These are phyloP conservation scores for Sycophila sp. DNA, from an alignment of 1,140 invertebrate species.

Conservation along the genomic window DNA sequence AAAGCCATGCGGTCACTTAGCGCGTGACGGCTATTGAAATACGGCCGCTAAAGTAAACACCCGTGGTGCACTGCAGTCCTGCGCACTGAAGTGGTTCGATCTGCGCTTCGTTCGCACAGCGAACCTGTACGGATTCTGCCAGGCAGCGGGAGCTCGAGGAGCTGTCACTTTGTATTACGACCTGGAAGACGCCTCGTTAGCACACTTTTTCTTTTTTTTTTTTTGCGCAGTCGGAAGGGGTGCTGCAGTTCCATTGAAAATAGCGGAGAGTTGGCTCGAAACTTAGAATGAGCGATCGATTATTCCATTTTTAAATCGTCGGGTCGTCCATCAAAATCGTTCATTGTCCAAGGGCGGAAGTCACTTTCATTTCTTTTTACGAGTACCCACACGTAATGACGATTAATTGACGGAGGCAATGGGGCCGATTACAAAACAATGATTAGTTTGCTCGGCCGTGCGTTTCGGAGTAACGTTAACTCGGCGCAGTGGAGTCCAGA, in stretches of 20 bases:
- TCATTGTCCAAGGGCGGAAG: background rate
- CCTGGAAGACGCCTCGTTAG: constrained; percentile 49
- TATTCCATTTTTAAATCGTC: background rate
- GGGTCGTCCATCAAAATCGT: background rate
- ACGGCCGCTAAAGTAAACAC: no score
- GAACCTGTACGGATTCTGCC: constrained; percentile 33
- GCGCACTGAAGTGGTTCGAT: no score
- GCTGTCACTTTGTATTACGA: constrained; percentile 59
- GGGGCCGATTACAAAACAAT: background rate
- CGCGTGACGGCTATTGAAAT: no score
- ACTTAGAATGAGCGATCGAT: background rate
- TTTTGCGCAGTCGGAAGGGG: no score
- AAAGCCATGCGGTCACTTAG: no score
- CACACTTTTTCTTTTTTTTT: background rate
- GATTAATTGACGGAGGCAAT: background rate
- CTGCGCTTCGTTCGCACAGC: background rate
- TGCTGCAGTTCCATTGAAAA: no score
- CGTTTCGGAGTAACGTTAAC: background rate
- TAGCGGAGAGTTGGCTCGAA: no score
- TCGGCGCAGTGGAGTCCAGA: no score
- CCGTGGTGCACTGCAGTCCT: no score
- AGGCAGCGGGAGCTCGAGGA: constrained; percentile 53
- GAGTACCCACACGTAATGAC: background rate
- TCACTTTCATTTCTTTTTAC: background rate
- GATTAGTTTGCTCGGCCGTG: constrained; percentile 7